Evolutionary conservation across 2,888 invertebrate genomes (phyloP).

Genomic region (Eustalomyia histrio): DNA sequence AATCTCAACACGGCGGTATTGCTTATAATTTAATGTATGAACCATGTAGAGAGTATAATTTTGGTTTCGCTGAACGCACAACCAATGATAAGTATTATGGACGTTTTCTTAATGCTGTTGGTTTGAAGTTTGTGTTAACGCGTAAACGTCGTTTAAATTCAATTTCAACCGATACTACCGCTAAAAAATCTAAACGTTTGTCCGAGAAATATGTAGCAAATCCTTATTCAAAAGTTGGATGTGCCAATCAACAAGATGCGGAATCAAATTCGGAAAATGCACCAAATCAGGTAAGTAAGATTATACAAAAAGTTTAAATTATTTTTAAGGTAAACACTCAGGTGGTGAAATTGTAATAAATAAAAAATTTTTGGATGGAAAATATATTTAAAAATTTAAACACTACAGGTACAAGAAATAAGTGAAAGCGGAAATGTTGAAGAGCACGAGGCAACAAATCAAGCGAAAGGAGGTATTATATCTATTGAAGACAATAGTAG

Average conservation of each 20-base stretch:
- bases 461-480: slow-evolving; percentile 3
- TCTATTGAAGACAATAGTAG: slow-evolving; percentile 25
- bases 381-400: too few relatives aligned
- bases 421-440: slow-evolving; percentile 65
- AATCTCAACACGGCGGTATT: slow-evolving; percentile 63
- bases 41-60: slow-evolving; percentile 69
- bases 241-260: slow-evolving; percentile 18
- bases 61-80: slow-evolving; percentile 69
- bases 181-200: slow-evolving; percentile 56
- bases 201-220: slow-evolving; percentile 67
- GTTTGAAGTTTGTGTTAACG: slow-evolving; percentile 68
- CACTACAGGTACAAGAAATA: slow-evolving; percentile 67
- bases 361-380: too few relatives aligned
- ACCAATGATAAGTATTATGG: slow-evolving; percentile 72
- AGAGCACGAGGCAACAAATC: neutral
- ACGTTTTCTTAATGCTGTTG: slow-evolving; percentile 74
- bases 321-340: too few relatives aligned
- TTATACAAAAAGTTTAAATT: neutral
- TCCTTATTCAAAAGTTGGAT: slow-evolving; percentile 65
- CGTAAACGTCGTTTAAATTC: slow-evolving; percentile 61
- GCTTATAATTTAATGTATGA: slow-evolving; percentile 71
- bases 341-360: too few relatives aligned
- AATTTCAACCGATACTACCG: neutral
- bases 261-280: slow-evolving; percentile 13
- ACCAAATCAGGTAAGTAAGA: slow-evolving; percentile 66